Evolutionary conservation across 2,797 vertebrate species (phyloP).

Genomic region (Craterocephalus amniculus): DNA sequence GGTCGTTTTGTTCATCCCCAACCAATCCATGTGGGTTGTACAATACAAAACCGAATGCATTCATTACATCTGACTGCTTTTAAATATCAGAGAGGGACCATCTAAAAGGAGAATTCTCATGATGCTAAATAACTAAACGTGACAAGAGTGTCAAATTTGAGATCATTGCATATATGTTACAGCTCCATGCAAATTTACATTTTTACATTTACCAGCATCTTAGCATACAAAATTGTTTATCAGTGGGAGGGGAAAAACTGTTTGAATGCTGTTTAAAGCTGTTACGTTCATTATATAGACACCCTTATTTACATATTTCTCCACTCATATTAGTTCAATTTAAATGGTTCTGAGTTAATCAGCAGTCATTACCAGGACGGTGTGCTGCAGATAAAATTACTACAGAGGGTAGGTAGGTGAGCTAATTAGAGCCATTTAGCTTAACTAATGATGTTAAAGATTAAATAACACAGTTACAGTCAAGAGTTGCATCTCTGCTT

Average conservation of each 20-base stretch:
- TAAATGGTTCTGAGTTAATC: neutral
- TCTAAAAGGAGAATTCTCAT: too few species aligned
- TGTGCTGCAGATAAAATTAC: neutral
- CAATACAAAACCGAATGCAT: too few species aligned
- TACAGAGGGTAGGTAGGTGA: neutral
- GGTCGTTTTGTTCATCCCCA: neutral
- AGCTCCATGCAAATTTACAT: too few species aligned
- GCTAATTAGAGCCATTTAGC: neutral
- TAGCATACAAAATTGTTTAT: neutral
- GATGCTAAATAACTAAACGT: too few species aligned
- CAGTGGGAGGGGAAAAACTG: neutral
- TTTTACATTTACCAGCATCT: neutral
- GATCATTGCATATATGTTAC: too few species aligned
- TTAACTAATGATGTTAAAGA: neutral
- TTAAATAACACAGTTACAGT: neutral
- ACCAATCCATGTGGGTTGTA: too few species aligned
- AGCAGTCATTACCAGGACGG: neutral
- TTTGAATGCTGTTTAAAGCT: neutral
- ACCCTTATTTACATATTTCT: neutral
- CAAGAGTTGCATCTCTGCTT: neutral
- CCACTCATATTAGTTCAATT: neutral
- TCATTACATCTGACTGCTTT: too few species aligned
- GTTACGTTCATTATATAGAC: neutral
- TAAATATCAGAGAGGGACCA: too few species aligned
- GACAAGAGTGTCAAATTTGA: too few species aligned